Evolutionary conservation across 2,888 invertebrate genomes (phyloP), one percentile per base, ranked within the genome.

Genomic region (Drosophila prolongata): DNA sequence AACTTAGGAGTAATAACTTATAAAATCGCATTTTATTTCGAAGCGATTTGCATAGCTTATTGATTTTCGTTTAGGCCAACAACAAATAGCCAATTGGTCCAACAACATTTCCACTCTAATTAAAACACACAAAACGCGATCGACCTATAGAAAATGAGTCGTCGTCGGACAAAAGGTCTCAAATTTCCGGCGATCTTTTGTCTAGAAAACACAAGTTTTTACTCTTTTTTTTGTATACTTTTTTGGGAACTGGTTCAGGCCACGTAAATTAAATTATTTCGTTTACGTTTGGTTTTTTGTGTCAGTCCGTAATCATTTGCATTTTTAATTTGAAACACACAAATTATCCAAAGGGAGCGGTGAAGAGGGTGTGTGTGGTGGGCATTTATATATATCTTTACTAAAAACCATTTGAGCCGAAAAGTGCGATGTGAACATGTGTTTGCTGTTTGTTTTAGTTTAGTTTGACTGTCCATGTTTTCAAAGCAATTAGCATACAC

Each of bases 1-100:
- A 73, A 84, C 88, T 87, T 88, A 87, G 82, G 84, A 80, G 75
- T 86, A 86, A 86, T 86, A 86, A 87, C 74, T 86, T 86, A 86
- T 83, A 76, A 86, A 87, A 87, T 80, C 84, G 72, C 79, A 80
- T 85, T 76, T 78, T 57, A 59, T 58, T 54, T 11, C 8, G 37
- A 0, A 1, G 44, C 52, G 76, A 84, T 87, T 81, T 83, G 78
- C 74, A 76, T 87, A 76, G 74, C 87, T 84, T 79, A 85, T 85
- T 73, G 77, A 75, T 74, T 65, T 77, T 79, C 66, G 65, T 62
- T 69, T 77, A 66, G 67, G 52, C 47, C 69, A 78, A 75, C 52
- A 67, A 75, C 87, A 83, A 87, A 80, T 83, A 80, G 83, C 56
- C 80, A 49, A 49, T 49, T 19, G 49, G 35, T 4, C 49, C 11